These are phyloP conservation scores for Formicarius rufipectus DNA, from an alignment of 2,113 vertebrate species.

Conservation along the genomic window DNA sequence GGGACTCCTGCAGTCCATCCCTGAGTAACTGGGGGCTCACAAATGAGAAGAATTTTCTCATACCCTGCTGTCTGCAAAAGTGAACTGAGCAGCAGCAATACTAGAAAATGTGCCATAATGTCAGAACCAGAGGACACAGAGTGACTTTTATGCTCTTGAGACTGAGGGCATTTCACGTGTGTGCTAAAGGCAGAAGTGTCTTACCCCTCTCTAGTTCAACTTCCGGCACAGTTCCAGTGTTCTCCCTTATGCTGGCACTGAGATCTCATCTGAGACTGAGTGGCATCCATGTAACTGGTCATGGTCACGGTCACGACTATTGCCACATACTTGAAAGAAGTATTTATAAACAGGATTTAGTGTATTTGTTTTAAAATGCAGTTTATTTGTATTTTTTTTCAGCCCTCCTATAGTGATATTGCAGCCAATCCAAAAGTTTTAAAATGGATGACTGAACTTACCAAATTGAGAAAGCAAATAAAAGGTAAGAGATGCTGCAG, in stretches of 20 bases:
- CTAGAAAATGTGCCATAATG: neutral
- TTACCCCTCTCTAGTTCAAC: neutral
- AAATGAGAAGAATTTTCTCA: neutral
- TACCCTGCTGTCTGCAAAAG: neutral
- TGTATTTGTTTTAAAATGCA: neutral
- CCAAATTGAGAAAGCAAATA: conserved; percentile 93
- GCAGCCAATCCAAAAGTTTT: conserved; percentile 96
- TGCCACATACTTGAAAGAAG: neutral
- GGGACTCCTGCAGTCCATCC: neutral
- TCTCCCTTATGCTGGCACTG: neutral
- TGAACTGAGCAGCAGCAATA: neutral
- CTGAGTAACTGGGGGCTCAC: neutral
- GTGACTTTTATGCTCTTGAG: neutral
- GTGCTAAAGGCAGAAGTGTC: neutral
- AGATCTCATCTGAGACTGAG: neutral
- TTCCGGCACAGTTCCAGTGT: neutral
- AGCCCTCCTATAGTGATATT: conserved; percentile 95
- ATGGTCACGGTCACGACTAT: neutral
- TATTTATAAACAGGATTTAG: neutral
- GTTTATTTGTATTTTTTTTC: conserved; percentile 17
- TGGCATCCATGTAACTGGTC: neutral
- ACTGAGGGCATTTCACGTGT: neutral
- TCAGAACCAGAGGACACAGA: neutral
- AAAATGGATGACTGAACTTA: conserved; percentile 98
- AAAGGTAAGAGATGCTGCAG: conserved; percentile 82